phyloP scores from a whole-genome alignment of 2,797 vertebrate genomes.

The Octomys mimax region DNA sequence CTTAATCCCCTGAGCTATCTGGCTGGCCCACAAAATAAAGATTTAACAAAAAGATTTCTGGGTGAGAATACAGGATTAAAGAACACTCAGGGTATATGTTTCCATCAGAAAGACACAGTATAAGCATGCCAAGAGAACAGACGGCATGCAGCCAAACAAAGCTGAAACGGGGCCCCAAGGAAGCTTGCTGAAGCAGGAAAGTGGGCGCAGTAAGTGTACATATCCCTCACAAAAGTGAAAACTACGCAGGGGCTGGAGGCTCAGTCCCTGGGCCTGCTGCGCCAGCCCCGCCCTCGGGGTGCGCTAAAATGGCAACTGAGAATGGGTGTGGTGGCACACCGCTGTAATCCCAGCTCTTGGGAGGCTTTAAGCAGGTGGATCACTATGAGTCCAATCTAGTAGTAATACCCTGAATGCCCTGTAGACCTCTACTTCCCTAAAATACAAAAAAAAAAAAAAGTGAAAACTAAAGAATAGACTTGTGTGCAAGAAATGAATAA shows the following conservation, averaged over 20 bases:
- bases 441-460: background rate
- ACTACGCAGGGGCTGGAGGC: background rate
- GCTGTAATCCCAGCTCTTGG: too few species aligned
- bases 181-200: background rate
- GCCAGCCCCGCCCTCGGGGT: too few species aligned
- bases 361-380: too few species aligned
- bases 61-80: background rate
- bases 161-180: background rate
- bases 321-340: too few species aligned
- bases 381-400: too few species aligned
- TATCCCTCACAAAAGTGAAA: background rate
- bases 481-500: background rate
- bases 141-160: background rate
- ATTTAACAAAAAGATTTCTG: background rate
- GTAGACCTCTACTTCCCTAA: too few species aligned
- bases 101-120: background rate
- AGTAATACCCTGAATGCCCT: too few species aligned
- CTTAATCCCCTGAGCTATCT: too few species aligned
- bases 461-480: conserved; percentile 41
- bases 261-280: too few species aligned
- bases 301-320: too few species aligned
- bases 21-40: background rate
- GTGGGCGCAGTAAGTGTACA: background rate
- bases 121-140: background rate
- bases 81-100: background rate